These are phyloP conservation scores for Hemicordylus capensis DNA, from an alignment of 2,113 vertebrate genomes.

Conservation along the genomic window DNA sequence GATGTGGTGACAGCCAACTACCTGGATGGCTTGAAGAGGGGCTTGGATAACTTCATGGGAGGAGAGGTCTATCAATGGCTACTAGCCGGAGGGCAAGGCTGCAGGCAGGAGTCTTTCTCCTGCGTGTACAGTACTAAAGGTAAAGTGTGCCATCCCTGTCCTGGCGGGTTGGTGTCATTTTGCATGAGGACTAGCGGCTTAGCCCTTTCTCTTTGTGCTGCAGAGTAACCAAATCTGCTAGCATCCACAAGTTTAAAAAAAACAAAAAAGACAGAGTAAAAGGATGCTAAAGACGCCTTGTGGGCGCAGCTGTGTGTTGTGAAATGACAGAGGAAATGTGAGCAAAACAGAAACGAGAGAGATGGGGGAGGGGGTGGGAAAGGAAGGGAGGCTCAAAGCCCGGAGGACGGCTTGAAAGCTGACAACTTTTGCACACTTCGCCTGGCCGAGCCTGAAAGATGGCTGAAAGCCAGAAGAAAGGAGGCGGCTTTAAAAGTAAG, in stretches of 20 bases:
- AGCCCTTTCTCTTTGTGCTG: background rate
- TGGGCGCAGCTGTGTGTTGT: slow-evolving; percentile 50
- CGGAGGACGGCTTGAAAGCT: background rate
- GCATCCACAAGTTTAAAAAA: background rate
- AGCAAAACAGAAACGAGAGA: slow-evolving; percentile 42
- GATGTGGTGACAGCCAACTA: no score
- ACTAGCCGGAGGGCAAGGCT: no score
- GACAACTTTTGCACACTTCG: slow-evolving; percentile 7
- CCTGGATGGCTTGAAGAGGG: no score
- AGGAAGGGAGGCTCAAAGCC: slow-evolving; percentile 52
- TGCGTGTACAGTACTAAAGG: no score
- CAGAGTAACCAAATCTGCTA: background rate
- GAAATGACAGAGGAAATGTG: slow-evolving; percentile 73
- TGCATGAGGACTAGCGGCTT: no score
- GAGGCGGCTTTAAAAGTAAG: slow-evolving; percentile 78
- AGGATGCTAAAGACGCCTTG: background rate
- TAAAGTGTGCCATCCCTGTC: no score
- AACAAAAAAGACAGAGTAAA: background rate
- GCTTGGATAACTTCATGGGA: no score
- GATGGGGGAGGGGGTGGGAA: slow-evolving; percentile 43
- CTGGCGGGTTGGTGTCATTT: no score
- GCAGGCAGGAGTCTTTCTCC: no score
- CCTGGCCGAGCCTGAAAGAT: background rate
- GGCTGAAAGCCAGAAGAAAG: slow-evolving; percentile 72
- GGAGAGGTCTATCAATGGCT: no score